These are phyloP conservation scores for Pseudomyrmex sp. DNA, from an alignment of 1,140 invertebrate genomes.

Conservation along the genomic window DNA sequence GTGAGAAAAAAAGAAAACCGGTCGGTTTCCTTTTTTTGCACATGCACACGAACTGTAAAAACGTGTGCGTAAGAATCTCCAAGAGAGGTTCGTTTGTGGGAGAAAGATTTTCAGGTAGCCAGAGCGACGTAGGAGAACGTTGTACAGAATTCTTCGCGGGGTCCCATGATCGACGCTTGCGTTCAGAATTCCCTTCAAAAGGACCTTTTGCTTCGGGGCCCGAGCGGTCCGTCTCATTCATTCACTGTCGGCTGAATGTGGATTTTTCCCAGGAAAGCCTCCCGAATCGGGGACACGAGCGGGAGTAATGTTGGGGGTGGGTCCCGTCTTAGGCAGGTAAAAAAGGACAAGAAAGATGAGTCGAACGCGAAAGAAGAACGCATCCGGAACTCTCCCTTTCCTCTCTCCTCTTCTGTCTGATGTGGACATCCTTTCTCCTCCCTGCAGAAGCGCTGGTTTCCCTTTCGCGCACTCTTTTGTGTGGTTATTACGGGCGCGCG, in stretches of 20 bases:
- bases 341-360: constrained; percentile 63
- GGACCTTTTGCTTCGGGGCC: constrained; percentile 63
- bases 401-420: neutral
- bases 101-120: constrained; percentile 51
- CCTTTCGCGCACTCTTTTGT: constrained; percentile 55
- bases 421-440: neutral
- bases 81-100: neutral
- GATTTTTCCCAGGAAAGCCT: constrained; percentile 78
- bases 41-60: constrained; percentile 43
- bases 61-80: neutral
- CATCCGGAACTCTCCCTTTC: constrained; percentile 84
- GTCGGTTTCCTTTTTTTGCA: constrained; percentile 15
- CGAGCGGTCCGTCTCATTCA: constrained; percentile 72
- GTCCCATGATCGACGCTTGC: neutral
- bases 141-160: neutral
- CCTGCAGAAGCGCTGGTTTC: constrained; percentile 4
- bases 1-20: constrained; percentile 72
- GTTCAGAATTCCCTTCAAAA: constrained; percentile 67
- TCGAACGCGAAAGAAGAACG: constrained; percentile 69
- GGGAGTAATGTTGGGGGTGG: neutral
- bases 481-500: constrained; percentile 65
- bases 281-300: constrained; percentile 27
- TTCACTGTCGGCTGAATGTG: constrained; percentile 76
- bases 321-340: constrained; percentile 67
- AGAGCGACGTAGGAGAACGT: neutral